phyloP scores from a whole-genome alignment of 2,888 invertebrate genomes.

The Mesorhabditis belari region DNA sequence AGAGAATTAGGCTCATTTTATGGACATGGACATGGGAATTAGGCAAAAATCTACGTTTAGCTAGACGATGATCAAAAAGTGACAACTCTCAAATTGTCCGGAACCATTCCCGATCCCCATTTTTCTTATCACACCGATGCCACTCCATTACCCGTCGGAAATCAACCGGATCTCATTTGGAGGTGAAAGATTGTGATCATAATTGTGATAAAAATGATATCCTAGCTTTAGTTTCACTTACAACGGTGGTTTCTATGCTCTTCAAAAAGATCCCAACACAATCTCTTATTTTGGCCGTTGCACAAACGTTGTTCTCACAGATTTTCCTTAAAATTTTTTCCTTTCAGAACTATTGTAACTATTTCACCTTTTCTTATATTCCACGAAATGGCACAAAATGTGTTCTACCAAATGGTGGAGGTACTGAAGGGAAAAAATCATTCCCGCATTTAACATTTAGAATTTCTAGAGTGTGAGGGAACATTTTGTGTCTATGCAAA shows the following conservation, averaged over 20 bases:
- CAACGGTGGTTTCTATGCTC: neutral
- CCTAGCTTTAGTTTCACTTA: neutral
- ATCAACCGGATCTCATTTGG: neutral
- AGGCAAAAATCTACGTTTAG: neutral
- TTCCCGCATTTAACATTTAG: neutral
- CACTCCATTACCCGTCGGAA: neutral
- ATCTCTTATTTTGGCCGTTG: neutral
- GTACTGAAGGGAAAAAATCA: neutral
- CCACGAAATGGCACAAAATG: neutral
- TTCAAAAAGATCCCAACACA: neutral
- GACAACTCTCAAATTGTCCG: neutral
- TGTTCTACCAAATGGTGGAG: neutral
- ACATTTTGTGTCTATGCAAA: neutral
- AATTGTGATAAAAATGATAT: neutral
- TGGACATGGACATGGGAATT: neutral
- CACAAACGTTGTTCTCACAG: too few species aligned
- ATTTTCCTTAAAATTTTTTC: too few species aligned
- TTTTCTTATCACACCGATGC: neutral
- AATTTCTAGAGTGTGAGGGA: neutral
- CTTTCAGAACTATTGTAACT: too few species aligned
- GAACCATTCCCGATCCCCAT: neutral
- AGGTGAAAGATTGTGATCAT: neutral
- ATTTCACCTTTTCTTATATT: neutral
- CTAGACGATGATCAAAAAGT: neutral
- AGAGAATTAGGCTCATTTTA: neutral